These are phyloP conservation scores for Ciconia stormi DNA, from an alignment of 2,113 vertebrate genomes.

Conservation along the genomic window DNA sequence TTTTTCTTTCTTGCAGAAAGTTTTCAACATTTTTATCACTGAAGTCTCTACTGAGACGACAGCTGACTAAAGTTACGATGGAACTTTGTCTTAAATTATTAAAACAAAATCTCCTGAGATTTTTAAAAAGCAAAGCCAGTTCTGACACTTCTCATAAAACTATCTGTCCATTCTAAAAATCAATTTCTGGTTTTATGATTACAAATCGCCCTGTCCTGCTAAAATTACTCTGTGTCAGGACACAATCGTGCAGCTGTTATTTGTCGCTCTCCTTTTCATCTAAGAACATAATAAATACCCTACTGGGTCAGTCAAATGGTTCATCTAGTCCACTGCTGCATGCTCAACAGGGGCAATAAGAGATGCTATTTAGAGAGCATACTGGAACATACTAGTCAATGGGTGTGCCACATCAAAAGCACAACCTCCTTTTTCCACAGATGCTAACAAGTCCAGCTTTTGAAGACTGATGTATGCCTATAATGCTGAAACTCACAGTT, in stretches of 20 bases:
- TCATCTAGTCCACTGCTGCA: not conserved
- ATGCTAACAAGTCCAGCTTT: not conserved
- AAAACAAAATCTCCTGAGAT: not conserved
- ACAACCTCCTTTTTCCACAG: not conserved
- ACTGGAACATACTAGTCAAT: not conserved
- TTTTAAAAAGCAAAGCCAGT: not conserved
- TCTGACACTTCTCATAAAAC: not conserved
- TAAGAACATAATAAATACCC: not conserved
- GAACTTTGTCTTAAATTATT: not conserved
- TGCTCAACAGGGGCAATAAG: not conserved
- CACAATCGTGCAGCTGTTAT: not conserved
- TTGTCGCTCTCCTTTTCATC: not conserved
- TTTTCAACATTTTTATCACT: not conserved
- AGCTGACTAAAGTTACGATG: not conserved
- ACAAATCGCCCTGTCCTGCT: not conserved
- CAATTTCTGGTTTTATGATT: not conserved
- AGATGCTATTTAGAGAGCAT: not conserved
- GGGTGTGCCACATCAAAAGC: not conserved
- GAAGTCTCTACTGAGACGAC: not conserved
- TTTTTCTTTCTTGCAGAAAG: not conserved
- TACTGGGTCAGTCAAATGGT: not conserved
- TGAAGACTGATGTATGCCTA: not conserved
- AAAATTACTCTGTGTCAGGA: not conserved
- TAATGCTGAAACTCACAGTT: not conserved
- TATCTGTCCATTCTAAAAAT: not conserved